These are phyloP conservation scores for Pocillopora damicornis DNA, from an alignment of 64 coral and sea anemone genomes.

Conservation along the genomic window DNA sequence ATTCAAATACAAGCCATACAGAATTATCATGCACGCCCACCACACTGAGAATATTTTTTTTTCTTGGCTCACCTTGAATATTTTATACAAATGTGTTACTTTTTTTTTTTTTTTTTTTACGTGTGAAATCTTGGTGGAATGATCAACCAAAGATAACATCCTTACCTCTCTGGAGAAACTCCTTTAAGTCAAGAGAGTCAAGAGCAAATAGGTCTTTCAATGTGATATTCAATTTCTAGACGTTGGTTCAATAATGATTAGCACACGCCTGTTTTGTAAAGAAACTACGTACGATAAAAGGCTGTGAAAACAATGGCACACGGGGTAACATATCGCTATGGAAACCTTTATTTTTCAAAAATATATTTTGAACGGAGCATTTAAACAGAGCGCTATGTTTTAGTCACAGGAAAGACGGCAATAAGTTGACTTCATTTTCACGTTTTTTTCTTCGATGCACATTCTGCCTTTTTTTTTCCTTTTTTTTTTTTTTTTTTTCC, in stretches of 20 bases:
- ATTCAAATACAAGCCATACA: background rate
- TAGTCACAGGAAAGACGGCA: no score
- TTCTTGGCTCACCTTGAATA: background rate
- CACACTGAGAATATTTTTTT: background rate
- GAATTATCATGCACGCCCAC: background rate
- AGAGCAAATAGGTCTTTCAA: background rate
- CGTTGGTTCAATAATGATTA: background rate
- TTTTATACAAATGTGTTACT: background rate
- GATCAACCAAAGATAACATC: background rate
- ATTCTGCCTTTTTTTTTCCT: background rate
- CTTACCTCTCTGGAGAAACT: background rate
- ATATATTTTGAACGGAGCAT: background rate
- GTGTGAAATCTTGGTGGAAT: background rate
- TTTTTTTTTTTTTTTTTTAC: no score
- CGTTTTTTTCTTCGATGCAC: background rate
- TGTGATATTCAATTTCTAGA: background rate
- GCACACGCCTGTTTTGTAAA: slow-evolving; percentile 28
- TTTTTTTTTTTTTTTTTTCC: background rate
- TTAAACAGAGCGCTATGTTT: background rate
- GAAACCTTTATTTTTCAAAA: background rate
- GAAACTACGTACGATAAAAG: slow-evolving; percentile 41
- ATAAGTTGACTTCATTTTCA: background rate
- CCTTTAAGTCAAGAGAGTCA: background rate
- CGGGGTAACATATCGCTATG: background rate
- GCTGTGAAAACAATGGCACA: slow-evolving; percentile 22